Evolutionary conservation across 35 echinoderm and acorn worm genomes (phyloP).

Genomic region (Ophioderma brevispina): DNA sequence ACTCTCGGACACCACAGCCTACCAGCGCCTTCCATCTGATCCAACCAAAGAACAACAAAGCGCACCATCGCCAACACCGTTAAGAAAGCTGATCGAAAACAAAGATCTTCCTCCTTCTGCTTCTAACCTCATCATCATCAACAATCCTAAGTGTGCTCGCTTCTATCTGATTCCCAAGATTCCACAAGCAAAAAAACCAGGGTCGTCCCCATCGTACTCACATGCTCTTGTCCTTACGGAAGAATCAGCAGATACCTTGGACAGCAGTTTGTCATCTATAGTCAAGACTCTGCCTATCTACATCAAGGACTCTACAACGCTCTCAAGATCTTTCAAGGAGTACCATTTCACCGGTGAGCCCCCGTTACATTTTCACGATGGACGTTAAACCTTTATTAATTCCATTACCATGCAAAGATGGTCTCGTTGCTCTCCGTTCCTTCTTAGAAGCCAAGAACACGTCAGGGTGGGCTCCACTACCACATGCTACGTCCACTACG

Average conservation of each 20-base stretch:
- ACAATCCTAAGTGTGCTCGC: neutral
- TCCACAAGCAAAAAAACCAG: constrained; percentile 29
- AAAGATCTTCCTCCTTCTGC: neutral
- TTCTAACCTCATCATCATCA: constrained; percentile 4
- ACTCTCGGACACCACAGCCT: no score
- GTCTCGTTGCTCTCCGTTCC: constrained; percentile 7
- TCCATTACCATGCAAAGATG: constrained; percentile 29
- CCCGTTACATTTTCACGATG: constrained; percentile 22
- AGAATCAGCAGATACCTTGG: constrained; percentile 11
- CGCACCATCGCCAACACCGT: neutral
- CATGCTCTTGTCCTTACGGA: constrained; percentile 27
- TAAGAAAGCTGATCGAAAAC: neutral
- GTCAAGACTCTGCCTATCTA: constrained; percentile 40
- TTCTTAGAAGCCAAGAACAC: neutral
- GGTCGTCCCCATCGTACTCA: constrained; percentile 32
- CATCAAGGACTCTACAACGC: constrained; percentile 43
- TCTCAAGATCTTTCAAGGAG: constrained; percentile 14
- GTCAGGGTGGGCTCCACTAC: no score
- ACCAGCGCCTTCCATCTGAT: neutral
- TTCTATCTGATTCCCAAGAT: constrained; percentile 55
- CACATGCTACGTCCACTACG: no score
- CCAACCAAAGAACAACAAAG: constrained; percentile 30
- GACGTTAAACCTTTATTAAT: constrained; percentile 35
- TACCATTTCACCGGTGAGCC: neutral
- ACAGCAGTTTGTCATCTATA: constrained; percentile 22